Percentiles rank a stretch among this genome's conserved stretches.
These are phyloP conservation scores for Ceryle rudis DNA, from an alignment of 2,797 vertebrate species.

Conservation along the genomic window DNA sequence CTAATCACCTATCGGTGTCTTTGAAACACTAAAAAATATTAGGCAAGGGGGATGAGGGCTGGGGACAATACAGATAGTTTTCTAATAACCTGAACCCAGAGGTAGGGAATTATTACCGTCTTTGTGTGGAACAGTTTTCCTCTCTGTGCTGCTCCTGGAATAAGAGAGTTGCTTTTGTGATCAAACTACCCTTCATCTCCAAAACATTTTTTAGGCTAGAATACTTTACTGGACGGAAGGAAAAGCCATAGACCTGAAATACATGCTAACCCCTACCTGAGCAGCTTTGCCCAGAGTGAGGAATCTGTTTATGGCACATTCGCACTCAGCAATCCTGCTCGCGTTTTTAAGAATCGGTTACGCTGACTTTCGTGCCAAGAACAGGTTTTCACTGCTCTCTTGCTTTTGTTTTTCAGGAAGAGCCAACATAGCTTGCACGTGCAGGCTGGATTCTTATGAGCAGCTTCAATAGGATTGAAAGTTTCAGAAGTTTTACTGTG, in stretches of 20 bases:
- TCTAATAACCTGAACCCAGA: neutral
- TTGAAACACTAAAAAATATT: neutral
- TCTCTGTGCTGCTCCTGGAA: neutral
- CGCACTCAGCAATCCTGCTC: neutral
- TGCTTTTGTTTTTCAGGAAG: neutral
- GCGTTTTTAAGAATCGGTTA: neutral
- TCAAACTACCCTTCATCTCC: neutral
- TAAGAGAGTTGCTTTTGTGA: neutral
- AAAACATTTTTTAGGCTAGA: neutral
- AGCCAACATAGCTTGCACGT: neutral
- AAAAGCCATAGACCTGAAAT: neutral
- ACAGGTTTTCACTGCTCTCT: neutral
- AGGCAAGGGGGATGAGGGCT: neutral
- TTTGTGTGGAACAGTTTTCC: neutral
- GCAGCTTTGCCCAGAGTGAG: neutral
- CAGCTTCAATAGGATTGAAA: neutral
- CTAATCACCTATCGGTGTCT: neutral
- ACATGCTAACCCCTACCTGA: neutral
- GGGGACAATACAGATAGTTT: neutral
- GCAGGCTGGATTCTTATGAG: neutral
- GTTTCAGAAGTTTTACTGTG: neutral
- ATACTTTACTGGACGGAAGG: neutral
- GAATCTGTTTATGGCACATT: neutral
- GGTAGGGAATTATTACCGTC: neutral
- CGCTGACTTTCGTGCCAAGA: neutral